Evolutionary conservation across 1,140 invertebrate species (phyloP), one percentile per base, ranked within the genome.

Genomic region (Sycobia sp.): DNA sequence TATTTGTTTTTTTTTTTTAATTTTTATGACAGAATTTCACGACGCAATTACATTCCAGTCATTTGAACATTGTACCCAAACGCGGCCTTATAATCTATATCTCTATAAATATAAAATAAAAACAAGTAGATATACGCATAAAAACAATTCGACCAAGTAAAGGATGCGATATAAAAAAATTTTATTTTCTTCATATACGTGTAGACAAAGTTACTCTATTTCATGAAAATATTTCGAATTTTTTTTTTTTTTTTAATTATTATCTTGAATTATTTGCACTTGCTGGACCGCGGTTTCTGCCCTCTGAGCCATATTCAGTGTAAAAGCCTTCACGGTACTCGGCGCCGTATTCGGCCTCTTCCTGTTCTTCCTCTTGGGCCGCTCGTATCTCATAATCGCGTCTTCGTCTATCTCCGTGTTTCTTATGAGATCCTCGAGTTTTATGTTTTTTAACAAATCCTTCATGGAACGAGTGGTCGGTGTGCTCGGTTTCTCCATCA

Each of bases 271-370:
- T n/a, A n/a, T n/a, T 32, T 29, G 4, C n/a, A 8, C 2, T 49
- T 8, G 2, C 1, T n/a, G 7, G 1, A 18, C 13, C n/a, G n/a
- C n/a, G 16, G 13, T 4, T 10, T 49, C 2, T 11, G 7, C 0
- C 9, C 23, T 29, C 27, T 11, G 8, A 27, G 8, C 10, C 4
- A 1, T 1, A 32, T 51, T 38, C 4, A 38, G 3, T 41, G 25
- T 22, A 18, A 50, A 59, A 27, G 25, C 25, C 29, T 59, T 44
- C 3, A 44, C 9, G 9, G 14, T 16, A 0, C 41, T 34, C n/a
- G 63, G 57, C 27, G 63, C 63, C 1, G 63, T 60, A 23, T 32
- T 54, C 0, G 63, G 63, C n/a, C 63, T 43, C 16, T 47, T 53
- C 18, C 41, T 65, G 10, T 10, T 23, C 13, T 43, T 25, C 18